phyloP scores from a whole-genome alignment of 2,888 invertebrate species.

The Lithophane semibrunnea region DNA sequence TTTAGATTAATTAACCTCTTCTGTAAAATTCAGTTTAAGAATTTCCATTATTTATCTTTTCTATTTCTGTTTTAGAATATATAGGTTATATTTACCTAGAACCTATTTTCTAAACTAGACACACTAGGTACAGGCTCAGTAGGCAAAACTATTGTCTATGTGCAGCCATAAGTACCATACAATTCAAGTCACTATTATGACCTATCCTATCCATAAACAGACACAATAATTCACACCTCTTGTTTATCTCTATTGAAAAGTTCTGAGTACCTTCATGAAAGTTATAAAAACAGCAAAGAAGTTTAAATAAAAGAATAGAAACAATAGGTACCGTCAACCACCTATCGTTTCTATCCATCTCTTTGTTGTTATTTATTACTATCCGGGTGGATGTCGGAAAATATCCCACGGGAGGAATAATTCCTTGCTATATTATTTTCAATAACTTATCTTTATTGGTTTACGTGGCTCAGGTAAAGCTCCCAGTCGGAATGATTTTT shows the following conservation, averaged over 20 bases:
- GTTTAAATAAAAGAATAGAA: background rate
- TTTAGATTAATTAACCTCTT: background rate
- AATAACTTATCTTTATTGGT: no score
- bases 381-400: no score
- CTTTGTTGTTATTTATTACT: background rate
- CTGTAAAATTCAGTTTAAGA: background rate
- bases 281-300: no score
- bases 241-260: background rate
- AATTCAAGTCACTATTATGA: background rate
- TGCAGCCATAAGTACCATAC: background rate
- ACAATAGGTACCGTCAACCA: no score
- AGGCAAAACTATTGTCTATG: background rate
- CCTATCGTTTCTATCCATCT: background rate
- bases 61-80: background rate
- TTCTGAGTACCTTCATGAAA: background rate
- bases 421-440: no score
- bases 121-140: background rate
- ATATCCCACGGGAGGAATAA: no score
- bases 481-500: no score
- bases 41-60: background rate
- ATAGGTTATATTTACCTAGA: background rate
- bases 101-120: background rate
- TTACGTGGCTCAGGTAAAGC: no score
- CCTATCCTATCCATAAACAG: no score
- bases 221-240: background rate